phyloP scores from a whole-genome alignment of 2,113 vertebrate species.

The Neoarius graeffei region DNA sequence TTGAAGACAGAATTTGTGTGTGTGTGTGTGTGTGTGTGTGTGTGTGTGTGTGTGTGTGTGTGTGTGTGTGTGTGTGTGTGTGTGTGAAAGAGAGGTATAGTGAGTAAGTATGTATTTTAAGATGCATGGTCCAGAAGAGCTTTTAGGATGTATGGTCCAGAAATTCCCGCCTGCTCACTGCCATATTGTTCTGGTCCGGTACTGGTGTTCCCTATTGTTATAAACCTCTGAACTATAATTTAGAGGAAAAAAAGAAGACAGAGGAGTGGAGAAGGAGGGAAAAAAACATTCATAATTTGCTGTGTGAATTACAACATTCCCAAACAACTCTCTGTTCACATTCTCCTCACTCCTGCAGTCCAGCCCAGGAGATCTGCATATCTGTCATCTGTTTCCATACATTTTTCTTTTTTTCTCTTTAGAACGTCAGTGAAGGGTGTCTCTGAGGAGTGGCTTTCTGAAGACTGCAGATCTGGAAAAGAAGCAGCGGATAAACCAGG shows the following conservation, averaged over 20 bases:
- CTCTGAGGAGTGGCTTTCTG: conserved; percentile 37
- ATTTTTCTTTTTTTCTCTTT: conserved; percentile 23
- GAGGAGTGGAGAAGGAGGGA: conserved; percentile 33
- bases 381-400: conserved; percentile 45
- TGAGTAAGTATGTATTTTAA: background rate
- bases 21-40: background rate
- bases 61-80: too few relatives aligned
- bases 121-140: background rate
- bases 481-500: conserved; percentile 23
- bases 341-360: conserved; percentile 30
- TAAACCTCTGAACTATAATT: conserved; percentile 45
- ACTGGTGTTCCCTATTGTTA: conserved; percentile 17
- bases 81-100: background rate
- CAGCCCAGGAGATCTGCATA: conserved; percentile 46
- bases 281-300: conserved; percentile 58
- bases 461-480: conserved; percentile 38
- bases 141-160: background rate
- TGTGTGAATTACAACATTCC: conserved; percentile 13
- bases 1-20: background rate
- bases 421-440: conserved; percentile 25
- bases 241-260: conserved; percentile 52
- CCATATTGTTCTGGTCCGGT: background rate
- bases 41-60: background rate
- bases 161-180: background rate
- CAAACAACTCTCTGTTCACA: conserved; percentile 27